Percentiles rank a stretch among this genome's conserved stretches.
Evolutionary conservation across 2,888 invertebrate genomes (phyloP).

Genomic region (Euzetes globulus): DNA sequence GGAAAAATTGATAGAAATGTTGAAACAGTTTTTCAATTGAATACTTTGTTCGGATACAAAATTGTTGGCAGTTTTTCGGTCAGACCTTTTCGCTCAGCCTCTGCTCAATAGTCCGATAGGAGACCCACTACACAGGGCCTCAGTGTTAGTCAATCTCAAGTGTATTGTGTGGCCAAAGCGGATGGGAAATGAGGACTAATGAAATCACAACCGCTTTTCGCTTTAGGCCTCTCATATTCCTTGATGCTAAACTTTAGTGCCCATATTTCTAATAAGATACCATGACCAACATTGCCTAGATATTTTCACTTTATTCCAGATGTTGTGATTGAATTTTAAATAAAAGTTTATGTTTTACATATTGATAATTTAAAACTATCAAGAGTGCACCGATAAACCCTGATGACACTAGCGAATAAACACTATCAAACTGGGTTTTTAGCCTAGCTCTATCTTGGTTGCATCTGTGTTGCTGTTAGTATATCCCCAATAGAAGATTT

Average conservation of each 20-base stretch:
- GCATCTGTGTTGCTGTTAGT: not conserved
- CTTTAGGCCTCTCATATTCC: slow-evolving; percentile 7
- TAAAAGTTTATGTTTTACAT: too few relatives aligned
- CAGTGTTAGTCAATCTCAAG: not conserved
- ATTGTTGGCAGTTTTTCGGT: not conserved
- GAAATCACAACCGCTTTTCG: slow-evolving; percentile 25
- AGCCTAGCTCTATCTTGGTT: too few relatives aligned
- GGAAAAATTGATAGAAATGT: not conserved
- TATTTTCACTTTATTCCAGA: not conserved
- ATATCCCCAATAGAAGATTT: not conserved
- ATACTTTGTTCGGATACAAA: not conserved
- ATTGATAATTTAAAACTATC: too few relatives aligned
- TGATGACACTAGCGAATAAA: too few relatives aligned
- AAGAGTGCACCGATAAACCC: too few relatives aligned
- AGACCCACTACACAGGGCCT: not conserved
- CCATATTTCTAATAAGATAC: not conserved
- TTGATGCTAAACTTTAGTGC: not conserved
- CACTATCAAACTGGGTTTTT: too few relatives aligned
- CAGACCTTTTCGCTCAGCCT: not conserved
- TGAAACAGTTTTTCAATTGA: not conserved
- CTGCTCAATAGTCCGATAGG: not conserved
- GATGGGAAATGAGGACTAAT: slow-evolving; percentile 25
- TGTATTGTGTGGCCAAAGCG: not conserved
- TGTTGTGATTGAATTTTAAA: too few relatives aligned
- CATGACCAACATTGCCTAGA: not conserved